Evolutionary conservation across 2,113 vertebrate species (phyloP), one percentile per base, ranked within the genome.

Genomic region (Grammomys dolichurus): DNA sequence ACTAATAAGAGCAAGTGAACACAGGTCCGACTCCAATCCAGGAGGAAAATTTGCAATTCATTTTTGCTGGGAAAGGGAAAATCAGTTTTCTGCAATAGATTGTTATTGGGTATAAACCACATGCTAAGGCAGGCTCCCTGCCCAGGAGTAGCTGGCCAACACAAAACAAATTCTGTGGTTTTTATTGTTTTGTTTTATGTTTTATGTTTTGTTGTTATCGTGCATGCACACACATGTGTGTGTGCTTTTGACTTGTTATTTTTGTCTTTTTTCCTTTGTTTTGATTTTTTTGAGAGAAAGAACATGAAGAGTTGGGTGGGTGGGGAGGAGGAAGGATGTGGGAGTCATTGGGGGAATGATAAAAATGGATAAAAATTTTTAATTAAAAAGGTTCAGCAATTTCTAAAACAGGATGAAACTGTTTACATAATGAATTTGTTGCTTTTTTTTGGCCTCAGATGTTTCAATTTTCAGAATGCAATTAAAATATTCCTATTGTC

Each of bases 401-500:
- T 70, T 54, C 46, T 36, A 36, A 81, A 73, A 28, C 54, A 92
- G 14, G 9, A 54, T 46, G 56, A 73, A 10, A 6, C 43, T 14
- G 46, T n/a, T 17, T 36, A 92, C 2, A 31, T 10, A 81, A 28
- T 46, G 43, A 65, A 73, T 46, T 69, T 87, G 19, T 20, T 48
- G 9, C 12, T 48, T 65, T 65, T 24, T 10, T 67, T 80, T 81
- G 24, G 19, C 17, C 56, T 91, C 20, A 54, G 65, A 95, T 5
- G 72, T 80, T 67, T 56, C 33, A 87, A 11, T 16, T 56, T 54
- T 13, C 43, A 91, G 51, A 91, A 87, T 87, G 33, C 51, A 63
- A 87, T 87, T 51, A 69, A 80, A 40, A 63, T 43, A 91, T 54
- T 84, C 78, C 60, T 86, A 13, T 54, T 73, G 75, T 81, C 91